Percentiles rank a stretch among this genome's conserved stretches.
These are phyloP conservation scores for Linhomoeus sp. DNA, from an alignment of 2,888 invertebrate species.

Conservation along the genomic window DNA sequence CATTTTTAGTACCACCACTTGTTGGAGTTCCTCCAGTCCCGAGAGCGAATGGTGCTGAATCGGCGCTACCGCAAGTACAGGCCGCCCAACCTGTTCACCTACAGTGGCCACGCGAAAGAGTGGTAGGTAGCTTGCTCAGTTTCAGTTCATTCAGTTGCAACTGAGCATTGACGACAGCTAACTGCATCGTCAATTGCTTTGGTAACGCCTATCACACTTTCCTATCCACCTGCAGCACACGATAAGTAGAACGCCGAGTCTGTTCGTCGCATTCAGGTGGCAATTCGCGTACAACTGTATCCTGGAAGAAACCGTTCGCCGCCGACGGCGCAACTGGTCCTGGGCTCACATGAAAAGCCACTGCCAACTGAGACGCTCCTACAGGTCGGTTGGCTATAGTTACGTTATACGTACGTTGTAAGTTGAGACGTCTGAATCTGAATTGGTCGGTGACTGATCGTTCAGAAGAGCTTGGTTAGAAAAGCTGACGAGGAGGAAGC, in stretches of 20 bases:
- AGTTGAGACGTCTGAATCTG: too few relatives aligned
- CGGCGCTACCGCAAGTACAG: slow-evolving; percentile 63
- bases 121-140: too few relatives aligned
- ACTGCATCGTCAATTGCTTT: too few relatives aligned
- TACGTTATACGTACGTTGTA: too few relatives aligned
- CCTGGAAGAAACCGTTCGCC: slow-evolving; percentile 55
- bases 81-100: slow-evolving; percentile 41
- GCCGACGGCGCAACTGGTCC: slow-evolving; percentile 61
- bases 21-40: slow-evolving; percentile 64
- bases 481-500: slow-evolving; percentile 31
- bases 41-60: slow-evolving; percentile 63
- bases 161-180: too few relatives aligned
- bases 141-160: too few relatives aligned
- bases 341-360: slow-evolving; percentile 70
- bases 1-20: slow-evolving; percentile 61
- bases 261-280: slow-evolving; percentile 52
- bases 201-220: slow-evolving; percentile 12
- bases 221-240: neutral
- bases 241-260: neutral
- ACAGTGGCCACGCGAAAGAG: slow-evolving; percentile 44
- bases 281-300: slow-evolving; percentile 65
- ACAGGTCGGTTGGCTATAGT: too few relatives aligned
- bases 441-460: too few relatives aligned
- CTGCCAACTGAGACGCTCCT: slow-evolving; percentile 43
- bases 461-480: slow-evolving; percentile 34